These are phyloP conservation scores for Cantharis nigra DNA, from an alignment of 2,888 invertebrate genomes.

Conservation along the genomic window DNA sequence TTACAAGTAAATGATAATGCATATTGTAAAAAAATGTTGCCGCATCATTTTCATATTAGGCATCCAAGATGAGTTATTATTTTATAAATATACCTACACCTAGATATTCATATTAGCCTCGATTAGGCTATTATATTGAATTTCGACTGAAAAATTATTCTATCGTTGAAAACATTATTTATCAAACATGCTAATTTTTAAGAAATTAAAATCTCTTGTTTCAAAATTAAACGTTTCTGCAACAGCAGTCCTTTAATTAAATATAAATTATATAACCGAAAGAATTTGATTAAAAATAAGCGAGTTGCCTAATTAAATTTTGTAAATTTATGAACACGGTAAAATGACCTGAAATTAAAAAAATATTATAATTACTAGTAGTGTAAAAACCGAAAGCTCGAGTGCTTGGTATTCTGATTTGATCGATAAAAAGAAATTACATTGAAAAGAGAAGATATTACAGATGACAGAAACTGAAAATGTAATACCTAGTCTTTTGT, in stretches of 20 bases:
- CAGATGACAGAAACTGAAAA: not conserved
- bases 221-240: not conserved
- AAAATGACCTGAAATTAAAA: not conserved
- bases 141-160: not conserved
- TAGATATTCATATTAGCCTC: not conserved
- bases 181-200: not conserved
- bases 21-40: not conserved
- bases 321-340: not conserved
- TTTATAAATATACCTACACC: not conserved
- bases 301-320: not conserved
- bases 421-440: not conserved
- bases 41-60: not conserved
- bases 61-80: not conserved
- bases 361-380: not conserved
- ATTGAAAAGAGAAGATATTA: not conserved
- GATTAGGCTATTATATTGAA: not conserved
- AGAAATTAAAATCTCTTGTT: not conserved
- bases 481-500: not conserved
- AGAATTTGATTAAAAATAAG: not conserved
- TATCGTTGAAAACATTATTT: not conserved
- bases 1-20: no score
- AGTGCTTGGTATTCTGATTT: not conserved
- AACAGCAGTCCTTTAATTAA: not conserved
- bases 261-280: not conserved
- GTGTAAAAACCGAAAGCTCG: not conserved